phyloP scores from a whole-genome alignment of 2,888 invertebrate species.

The Agrypnus murinus region DNA sequence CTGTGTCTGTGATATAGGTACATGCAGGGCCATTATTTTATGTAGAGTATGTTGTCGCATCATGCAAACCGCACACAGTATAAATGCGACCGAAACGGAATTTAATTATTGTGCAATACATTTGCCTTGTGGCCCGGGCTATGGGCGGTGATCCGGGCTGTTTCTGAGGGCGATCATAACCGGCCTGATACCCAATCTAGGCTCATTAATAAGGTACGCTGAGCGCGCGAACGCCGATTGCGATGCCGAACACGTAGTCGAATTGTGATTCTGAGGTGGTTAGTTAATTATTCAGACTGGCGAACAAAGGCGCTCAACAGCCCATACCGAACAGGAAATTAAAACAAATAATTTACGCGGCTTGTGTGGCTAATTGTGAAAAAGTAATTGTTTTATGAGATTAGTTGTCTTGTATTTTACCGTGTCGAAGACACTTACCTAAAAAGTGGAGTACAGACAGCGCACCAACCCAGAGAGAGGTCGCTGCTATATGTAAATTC shows the following conservation, averaged over 20 bases:
- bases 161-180: conserved; percentile 59
- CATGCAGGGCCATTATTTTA: conserved; percentile 60
- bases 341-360: conserved; percentile 67
- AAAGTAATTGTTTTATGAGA: conserved; percentile 55
- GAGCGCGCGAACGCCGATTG: conserved; percentile 61
- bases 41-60: conserved; percentile 58
- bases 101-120: conserved; percentile 71
- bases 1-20: conserved; percentile 67
- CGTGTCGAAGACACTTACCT: conserved; percentile 54
- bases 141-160: conserved; percentile 52
- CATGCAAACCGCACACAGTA: conserved; percentile 67
- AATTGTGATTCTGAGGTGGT: conserved; percentile 71
- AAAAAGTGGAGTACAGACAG: conserved; percentile 54
- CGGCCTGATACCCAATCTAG: conserved; percentile 63
- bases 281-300: conserved; percentile 69
- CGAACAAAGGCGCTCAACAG: conserved; percentile 64
- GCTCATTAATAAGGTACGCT: conserved; percentile 64
- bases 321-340: conserved; percentile 66
- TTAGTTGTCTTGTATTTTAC: conserved; percentile 46
- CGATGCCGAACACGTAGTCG: conserved; percentile 69
- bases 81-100: conserved; percentile 70
- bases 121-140: conserved; percentile 64
- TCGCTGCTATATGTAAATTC: conserved; percentile 42
- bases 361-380: conserved; percentile 60
- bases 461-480: conserved; percentile 47